These are phyloP conservation scores for Donacobius atricapilla DNA, from an alignment of 2,113 vertebrate genomes.

Conservation along the genomic window DNA sequence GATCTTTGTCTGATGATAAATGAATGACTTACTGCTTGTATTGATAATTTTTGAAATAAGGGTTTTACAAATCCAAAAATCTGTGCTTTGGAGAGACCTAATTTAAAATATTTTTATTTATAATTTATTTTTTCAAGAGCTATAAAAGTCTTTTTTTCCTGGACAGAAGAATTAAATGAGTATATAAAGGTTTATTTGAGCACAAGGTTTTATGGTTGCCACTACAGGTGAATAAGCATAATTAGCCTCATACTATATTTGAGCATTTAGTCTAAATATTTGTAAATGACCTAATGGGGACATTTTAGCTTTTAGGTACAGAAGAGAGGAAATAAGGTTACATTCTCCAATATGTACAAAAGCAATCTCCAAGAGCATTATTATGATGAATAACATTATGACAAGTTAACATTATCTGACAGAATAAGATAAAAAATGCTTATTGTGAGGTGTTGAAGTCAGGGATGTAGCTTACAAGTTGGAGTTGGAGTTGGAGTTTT, in stretches of 20 bases:
- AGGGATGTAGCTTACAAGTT: neutral
- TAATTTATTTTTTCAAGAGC: neutral
- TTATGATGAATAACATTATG: neutral
- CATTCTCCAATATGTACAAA: neutral
- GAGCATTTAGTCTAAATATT: neutral
- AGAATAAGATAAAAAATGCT: neutral
- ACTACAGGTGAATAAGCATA: neutral
- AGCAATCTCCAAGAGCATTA: neutral
- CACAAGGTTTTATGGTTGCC: neutral
- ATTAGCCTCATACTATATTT: neutral
- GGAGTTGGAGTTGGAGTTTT: neutral
- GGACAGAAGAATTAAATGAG: neutral
- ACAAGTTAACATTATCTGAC: neutral
- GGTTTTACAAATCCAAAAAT: neutral
- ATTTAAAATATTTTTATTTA: neutral
- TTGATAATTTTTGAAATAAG: neutral
- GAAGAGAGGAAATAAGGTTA: neutral
- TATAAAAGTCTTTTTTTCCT: neutral
- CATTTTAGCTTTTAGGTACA: neutral
- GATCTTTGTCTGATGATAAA: neutral
- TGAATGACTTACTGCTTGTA: neutral
- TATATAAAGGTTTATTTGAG: neutral
- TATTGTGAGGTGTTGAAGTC: fast-evolving
- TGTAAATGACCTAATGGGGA: neutral
- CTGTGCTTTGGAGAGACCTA: neutral